Evolutionary conservation across 53 echinoderm and acorn worm genomes (phyloP), one percentile per base, ranked within the genome.

Genomic region (Stichopus horrens): DNA sequence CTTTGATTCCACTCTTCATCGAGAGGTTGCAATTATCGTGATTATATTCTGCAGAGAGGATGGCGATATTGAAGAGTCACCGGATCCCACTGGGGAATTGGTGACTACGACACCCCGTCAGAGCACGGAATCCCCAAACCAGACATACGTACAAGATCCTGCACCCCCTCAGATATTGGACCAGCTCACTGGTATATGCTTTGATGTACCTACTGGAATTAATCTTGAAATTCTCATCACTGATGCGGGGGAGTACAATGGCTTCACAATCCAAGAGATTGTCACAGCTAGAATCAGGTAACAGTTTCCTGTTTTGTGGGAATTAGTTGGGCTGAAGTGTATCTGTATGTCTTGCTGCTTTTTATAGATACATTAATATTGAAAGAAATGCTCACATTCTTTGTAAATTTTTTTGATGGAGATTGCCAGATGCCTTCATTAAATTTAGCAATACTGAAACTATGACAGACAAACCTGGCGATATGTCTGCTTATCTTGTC

Each of bases 211-310:
- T 3, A 94, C 95, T 9, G 90, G 92, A 19, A 88, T 96, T 76
- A 95, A 97, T 83, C 56, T 97, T 58, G 95, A 97, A 77, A 89
- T 96, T 53, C 76, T 98, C 77, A 94, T 92, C 76, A 91, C 95
- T 19, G 93, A 98, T 77, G 94, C 90, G 19, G 98, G 95, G 65
- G 89, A 92, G 90, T 80, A 87, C 76, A 92, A 86, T 51, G 94
- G 91, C 9, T 73, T 92, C 13, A 60, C 90, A 16, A 93, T 94
- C 71, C 91, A 91, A 76, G 98, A 95, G 86, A 93, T 98, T 8
- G 74, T 98, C n/a, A 66, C 94, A 8, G 97, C 95, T 0, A 90
- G 83, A 88, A 76, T 97, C 19, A 90, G 74, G 97, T 96, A 82
- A 92, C 88, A 7, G 71, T 37, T 37, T 37, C 37, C 2, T 37